Conservation (phyloP, 2,888 invertebrate genomes). For the Phengaris alcon region DNA sequence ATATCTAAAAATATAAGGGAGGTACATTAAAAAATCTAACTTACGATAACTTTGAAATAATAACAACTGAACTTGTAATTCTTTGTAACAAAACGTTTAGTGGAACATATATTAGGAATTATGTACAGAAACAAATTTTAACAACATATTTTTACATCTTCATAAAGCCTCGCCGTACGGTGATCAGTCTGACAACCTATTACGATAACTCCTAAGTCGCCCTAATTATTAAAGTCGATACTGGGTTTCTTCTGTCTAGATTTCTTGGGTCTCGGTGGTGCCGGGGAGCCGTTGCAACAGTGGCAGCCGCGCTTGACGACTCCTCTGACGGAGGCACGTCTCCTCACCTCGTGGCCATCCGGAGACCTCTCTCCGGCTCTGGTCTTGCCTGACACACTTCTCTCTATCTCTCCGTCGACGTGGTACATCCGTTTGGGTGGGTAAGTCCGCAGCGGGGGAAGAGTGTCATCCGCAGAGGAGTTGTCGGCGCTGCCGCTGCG, state of each 20-base stretch:
- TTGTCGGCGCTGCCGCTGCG: constrained; percentile 57
- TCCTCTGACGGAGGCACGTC: constrained; percentile 72
- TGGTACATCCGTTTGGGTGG: constrained; percentile 57
- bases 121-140: constrained; percentile 70
- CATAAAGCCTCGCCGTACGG: constrained; percentile 44
- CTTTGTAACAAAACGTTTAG: constrained; percentile 10
- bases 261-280: constrained; percentile 73
- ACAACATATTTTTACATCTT: constrained; percentile 51
- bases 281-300: constrained; percentile 80
- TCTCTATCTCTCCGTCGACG: constrained; percentile 53
- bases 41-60: constrained; percentile 44
- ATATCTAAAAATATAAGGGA: background rate
- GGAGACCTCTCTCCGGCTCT: constrained; percentile 54
- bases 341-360: constrained; percentile 48
- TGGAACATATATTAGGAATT: constrained; percentile 50
- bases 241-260: constrained; percentile 57
- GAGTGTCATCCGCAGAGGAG: constrained; percentile 57
- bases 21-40: background rate
- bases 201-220: constrained; percentile 60
- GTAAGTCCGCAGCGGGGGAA: constrained; percentile 65
- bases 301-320: constrained; percentile 81
- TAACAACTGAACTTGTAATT: constrained; percentile 46
- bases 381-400: constrained; percentile 67
- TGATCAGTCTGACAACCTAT: constrained; percentile 29
- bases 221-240: constrained; percentile 49